A percentile compares a stretch with the other conserved stretches of the same genome.
Evolutionary conservation across 53 echinoderm and acorn worm genomes (phyloP).

Genomic region (Crossaster papposus): DNA sequence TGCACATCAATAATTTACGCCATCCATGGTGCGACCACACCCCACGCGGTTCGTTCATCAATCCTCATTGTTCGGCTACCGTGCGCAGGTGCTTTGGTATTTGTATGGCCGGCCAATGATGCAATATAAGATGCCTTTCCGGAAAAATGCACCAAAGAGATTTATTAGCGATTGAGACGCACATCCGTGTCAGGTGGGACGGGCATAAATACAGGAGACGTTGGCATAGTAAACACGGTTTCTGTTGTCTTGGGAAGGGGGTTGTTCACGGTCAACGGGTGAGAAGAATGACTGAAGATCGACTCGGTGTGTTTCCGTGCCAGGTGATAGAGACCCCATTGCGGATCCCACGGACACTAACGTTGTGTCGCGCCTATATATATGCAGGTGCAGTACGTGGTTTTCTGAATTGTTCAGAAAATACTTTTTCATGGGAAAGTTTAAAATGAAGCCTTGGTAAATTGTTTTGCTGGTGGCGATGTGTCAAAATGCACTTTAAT

Average conservation of each 20-base stretch:
- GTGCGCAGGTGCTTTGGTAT: background rate
- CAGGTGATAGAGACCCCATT: background rate
- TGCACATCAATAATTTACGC: no score
- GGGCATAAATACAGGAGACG: background rate
- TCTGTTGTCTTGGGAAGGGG: background rate
- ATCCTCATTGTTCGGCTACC: background rate
- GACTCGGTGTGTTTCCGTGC: background rate
- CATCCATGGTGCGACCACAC: background rate
- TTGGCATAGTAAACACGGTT: conserved; percentile 5
- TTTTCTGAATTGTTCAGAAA: background rate
- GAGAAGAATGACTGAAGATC: background rate
- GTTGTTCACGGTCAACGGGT: background rate
- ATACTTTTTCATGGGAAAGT: background rate
- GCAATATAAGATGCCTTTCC: background rate
- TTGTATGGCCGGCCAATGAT: background rate
- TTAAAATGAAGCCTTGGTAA: background rate
- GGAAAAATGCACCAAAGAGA: background rate
- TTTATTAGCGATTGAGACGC: background rate
- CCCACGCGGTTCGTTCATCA: background rate
- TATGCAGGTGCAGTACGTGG: background rate
- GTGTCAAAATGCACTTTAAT: background rate
- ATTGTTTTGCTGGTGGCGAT: background rate
- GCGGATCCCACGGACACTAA: background rate
- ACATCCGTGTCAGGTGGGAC: background rate
- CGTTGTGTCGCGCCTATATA: background rate